phyloP scores from a whole-genome alignment of 2,797 vertebrate species.

The Crenuchus spilurus region DNA sequence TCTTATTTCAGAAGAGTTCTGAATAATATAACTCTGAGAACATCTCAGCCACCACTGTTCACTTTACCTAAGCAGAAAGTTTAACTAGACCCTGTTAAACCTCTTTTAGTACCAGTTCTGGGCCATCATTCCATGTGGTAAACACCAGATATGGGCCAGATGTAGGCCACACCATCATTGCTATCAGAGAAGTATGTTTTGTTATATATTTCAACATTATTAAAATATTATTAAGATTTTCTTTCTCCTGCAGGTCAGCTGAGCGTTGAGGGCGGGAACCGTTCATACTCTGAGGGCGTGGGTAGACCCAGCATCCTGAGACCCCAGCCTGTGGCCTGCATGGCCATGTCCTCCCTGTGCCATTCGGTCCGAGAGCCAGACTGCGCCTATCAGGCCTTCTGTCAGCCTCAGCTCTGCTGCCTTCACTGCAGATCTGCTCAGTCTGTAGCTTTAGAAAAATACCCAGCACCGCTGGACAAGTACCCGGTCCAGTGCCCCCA shows the following conservation, averaged over 20 bases:
- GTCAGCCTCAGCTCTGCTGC: slow-evolving; percentile 83
- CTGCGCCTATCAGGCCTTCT: slow-evolving; percentile 80
- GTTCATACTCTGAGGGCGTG: slow-evolving; percentile 75
- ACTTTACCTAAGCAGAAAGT: no score
- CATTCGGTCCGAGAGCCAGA: slow-evolving; percentile 74
- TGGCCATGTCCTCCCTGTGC: slow-evolving; percentile 71
- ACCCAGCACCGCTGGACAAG: slow-evolving; percentile 65
- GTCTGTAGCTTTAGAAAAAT: slow-evolving; percentile 71
- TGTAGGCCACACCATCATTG: no score
- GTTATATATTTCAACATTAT: no score
- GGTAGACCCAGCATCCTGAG: slow-evolving; percentile 77
- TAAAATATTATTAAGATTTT: background rate
- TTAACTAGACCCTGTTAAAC: no score
- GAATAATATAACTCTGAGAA: no score
- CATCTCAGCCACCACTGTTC: no score
- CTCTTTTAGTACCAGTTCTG: no score
- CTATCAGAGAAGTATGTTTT: no score
- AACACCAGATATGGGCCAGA: no score
- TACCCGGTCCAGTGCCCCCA: slow-evolving; percentile 68
- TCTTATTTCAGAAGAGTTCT: no score
- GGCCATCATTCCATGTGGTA: no score
- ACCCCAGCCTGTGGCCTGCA: slow-evolving; percentile 79
- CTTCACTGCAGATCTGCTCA: slow-evolving; percentile 79
- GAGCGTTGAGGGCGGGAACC: slow-evolving; percentile 83
- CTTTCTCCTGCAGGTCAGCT: slow-evolving; percentile 81